These are phyloP conservation scores for Phenganax marumi DNA, from an alignment of 92 coral and sea anemone genomes.

Conservation along the genomic window DNA sequence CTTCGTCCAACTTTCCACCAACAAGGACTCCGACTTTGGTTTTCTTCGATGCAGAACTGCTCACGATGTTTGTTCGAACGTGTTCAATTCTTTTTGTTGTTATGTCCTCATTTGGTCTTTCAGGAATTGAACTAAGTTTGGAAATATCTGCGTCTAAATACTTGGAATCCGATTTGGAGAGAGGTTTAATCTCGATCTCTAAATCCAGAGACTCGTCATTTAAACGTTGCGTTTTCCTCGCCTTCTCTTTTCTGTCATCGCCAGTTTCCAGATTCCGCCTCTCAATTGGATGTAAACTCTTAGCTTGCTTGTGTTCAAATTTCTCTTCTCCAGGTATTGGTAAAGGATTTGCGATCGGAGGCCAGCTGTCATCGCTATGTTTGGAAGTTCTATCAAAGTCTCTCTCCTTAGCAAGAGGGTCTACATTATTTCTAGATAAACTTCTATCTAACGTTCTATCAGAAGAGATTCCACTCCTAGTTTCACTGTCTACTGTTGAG, in stretches of 20 bases:
- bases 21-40: constrained; percentile 78
- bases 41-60: constrained; percentile 17
- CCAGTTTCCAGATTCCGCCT: neutral
- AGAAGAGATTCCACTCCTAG: neutral
- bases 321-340: constrained; percentile 3
- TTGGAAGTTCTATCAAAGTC: too few species aligned
- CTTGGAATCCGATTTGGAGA: constrained; percentile 16
- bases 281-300: neutral
- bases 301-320: neutral
- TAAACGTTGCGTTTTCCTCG: neutral
- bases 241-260: neutral
- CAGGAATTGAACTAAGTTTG: constrained; percentile 34
- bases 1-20: constrained; percentile 76
- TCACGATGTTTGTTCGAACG: constrained; percentile 34
- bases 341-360: constrained; percentile 14
- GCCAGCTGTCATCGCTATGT: neutral
- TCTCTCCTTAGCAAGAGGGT: too few species aligned
- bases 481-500: neutral
- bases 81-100: constrained; percentile 23
- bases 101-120: constrained; percentile 1
- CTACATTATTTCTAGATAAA: too few species aligned
- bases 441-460: neutral
- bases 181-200: constrained; percentile 38
- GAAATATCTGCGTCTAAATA: constrained; percentile 22
- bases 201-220: constrained; percentile 35